Conservation (phyloP, 2,113 vertebrate genomes). For the Toxotes jaculatrix region DNA sequence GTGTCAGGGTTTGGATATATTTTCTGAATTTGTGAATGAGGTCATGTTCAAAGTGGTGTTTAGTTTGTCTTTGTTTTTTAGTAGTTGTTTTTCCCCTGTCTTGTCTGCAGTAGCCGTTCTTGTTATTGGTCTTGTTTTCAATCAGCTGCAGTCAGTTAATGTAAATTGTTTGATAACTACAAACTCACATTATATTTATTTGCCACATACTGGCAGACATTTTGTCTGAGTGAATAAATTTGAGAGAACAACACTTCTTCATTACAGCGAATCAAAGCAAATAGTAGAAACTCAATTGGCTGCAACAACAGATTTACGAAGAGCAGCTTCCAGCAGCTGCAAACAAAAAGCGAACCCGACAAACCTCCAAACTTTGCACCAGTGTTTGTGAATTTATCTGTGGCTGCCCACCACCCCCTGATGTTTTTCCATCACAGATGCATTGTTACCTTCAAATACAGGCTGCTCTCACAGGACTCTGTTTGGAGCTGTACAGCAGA, state of each 20-base stretch:
- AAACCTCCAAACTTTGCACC: slow-evolving; percentile 21
- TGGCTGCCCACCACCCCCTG: slow-evolving; percentile 40
- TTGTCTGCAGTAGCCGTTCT: background rate
- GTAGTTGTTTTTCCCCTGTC: background rate
- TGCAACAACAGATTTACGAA: background rate
- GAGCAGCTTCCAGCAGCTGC: background rate
- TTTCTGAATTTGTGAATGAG: background rate
- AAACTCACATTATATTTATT: background rate
- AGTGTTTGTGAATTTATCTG: slow-evolving; percentile 19
- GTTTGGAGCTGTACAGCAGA: slow-evolving; percentile 32
- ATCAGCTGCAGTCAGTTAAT: background rate
- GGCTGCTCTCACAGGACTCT: slow-evolving; percentile 20
- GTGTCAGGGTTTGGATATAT: background rate
- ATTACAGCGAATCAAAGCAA: slow-evolving; percentile 1
- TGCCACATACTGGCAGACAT: background rate
- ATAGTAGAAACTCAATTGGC: background rate
- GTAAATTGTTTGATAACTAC: background rate
- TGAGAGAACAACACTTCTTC: slow-evolving; percentile 3
- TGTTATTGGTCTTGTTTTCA: background rate
- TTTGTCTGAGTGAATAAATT: background rate
- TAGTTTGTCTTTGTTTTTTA: no score
- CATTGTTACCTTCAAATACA: slow-evolving; percentile 57
- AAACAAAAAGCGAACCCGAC: slow-evolving; percentile 2
- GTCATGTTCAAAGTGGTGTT: background rate
- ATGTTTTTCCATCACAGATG: slow-evolving; percentile 63